Conservation (phyloP, 2,113 vertebrate species). For the Phocoena phocoena region DNA sequence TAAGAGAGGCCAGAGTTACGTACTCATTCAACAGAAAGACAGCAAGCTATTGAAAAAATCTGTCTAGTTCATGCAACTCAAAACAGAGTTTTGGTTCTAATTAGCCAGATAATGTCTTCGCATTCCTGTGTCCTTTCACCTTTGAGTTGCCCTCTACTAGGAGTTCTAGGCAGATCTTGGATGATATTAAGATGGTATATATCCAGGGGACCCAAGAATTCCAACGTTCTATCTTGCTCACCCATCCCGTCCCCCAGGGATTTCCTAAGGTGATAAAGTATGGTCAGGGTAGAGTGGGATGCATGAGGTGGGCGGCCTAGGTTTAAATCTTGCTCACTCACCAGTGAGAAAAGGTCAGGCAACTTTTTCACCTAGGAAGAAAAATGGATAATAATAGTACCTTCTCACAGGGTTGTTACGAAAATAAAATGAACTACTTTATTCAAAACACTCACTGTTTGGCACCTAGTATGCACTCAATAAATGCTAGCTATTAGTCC, state of each 20-base stretch:
- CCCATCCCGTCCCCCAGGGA: neutral
- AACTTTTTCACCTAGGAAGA: neutral
- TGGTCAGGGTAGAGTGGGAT: neutral
- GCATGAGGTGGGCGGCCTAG: neutral
- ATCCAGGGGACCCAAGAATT: neutral
- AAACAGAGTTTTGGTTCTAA: constrained; percentile 20
- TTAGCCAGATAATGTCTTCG: neutral
- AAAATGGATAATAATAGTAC: neutral
- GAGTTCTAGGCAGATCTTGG: neutral
- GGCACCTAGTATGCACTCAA: neutral
- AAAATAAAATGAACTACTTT: neutral
- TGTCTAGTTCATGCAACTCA: neutral
- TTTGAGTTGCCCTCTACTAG: neutral
- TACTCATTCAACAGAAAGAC: neutral
- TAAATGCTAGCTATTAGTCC: neutral
- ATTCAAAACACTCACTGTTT: neutral
- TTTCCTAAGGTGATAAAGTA: neutral
- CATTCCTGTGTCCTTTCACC: neutral
- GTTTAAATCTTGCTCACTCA: neutral
- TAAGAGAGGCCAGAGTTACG: neutral
- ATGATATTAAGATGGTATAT: neutral
- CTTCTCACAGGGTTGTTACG: neutral
- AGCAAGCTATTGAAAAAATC: neutral
- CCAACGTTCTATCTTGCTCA: neutral
- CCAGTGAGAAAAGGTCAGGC: neutral